Evolutionary conservation across 2,888 invertebrate species (phyloP), one percentile per base, ranked within the genome.

Genomic region (Caprella mutica): DNA sequence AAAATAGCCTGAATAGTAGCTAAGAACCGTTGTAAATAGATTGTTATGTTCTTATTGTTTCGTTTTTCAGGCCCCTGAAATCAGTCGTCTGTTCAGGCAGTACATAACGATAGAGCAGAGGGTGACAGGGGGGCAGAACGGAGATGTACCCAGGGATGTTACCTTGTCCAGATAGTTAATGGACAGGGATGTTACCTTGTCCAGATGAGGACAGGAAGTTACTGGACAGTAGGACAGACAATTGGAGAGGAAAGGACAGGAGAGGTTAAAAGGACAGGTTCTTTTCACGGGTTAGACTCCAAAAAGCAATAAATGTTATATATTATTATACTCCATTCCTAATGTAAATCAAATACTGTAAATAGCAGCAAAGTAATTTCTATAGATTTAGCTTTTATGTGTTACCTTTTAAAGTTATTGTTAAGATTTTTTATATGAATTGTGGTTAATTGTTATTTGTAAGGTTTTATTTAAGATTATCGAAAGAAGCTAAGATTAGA

Each of bases 41-140:
- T n/a, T n/a, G n/a, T n/a, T n/a, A n/a, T n/a, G n/a, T n/a, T n/a
- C n/a, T n/a, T n/a, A n/a, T n/a, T n/a, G n/a, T n/a, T n/a, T n/a
- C n/a, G n/a, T n/a, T n/a, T n/a, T n/a, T n/a, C 89, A 97, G 76
- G 96, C 96, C 38, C 92, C 93, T 70, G 96, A 97, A 75, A 91
- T 97, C 69, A 91, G 93, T 50, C 82, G 94, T 66, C 81, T 97
- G 68, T 93, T 97, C 70, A 80, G 93, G 29, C 96, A 97, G 74
- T 97, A 97, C 77, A 93, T 97, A 71, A 90, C 89, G 69, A 84
- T 94, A 76, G 86, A 86, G 69, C 84, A 85, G 71, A 75, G 80
- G 12, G 66, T 55, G 33, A 52, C 55, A 6, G 26, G 33, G n/a
- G 46, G 44, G 12, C 8, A 35, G 8, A 43, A 43, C 14, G 57